Evolutionary conservation across 2,113 vertebrate species (phyloP).

Genomic region (Microcebus jonahi): DNA sequence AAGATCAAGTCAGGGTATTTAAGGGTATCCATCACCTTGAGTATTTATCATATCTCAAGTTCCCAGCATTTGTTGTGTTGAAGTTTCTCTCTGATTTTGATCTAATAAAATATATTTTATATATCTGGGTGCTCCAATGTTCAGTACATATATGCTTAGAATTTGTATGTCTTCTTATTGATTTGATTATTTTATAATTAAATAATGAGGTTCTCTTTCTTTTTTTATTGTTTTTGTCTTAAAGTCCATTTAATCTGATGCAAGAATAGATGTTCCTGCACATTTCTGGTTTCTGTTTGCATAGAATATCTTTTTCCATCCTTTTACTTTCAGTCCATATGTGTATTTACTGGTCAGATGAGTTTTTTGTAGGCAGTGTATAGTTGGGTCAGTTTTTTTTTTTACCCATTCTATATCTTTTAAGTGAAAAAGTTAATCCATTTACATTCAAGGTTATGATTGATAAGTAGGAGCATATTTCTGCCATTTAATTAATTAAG

Average conservation of each 20-base stretch:
- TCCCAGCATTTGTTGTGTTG: background rate
- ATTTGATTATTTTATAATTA: background rate
- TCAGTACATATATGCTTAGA: background rate
- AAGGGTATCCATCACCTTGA: no score
- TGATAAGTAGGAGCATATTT: background rate
- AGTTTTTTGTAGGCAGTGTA: background rate
- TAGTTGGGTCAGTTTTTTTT: background rate
- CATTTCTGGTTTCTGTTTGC: background rate
- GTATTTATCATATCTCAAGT: background rate
- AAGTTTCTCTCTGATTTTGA: background rate
- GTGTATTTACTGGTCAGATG: background rate
- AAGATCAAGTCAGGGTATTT: no score
- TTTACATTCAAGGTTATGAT: background rate
- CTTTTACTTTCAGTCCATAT: background rate
- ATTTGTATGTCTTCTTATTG: background rate
- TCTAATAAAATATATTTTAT: background rate
- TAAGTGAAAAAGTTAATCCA: background rate
- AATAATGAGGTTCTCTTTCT: background rate
- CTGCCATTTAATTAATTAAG: background rate
- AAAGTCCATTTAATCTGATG: background rate
- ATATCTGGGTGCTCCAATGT: background rate
- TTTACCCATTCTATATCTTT: background rate
- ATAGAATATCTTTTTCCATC: background rate
- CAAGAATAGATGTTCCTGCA: background rate
- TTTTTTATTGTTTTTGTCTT: background rate